Conservation (phyloP, 2,113 vertebrate species). For the Lamprotornis superbus region DNA sequence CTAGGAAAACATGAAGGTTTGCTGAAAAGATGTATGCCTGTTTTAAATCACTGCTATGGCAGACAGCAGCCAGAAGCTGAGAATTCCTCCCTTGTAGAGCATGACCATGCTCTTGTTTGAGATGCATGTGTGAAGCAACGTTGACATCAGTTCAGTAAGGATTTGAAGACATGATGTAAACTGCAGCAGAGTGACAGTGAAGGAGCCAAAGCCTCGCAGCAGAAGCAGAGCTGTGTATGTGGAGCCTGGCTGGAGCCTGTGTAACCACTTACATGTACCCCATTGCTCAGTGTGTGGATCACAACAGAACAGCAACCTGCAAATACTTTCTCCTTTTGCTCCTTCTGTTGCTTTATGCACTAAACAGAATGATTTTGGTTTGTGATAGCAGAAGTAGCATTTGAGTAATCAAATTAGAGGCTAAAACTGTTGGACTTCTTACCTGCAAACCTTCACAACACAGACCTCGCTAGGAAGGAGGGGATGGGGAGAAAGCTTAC, state of each 20-base stretch:
- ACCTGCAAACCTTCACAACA: neutral
- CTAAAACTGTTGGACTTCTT: neutral
- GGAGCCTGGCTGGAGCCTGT: neutral
- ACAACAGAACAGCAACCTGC: neutral
- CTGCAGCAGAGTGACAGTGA: neutral
- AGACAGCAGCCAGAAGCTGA: neutral
- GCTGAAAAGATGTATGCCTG: neutral
- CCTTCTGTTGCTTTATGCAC: neutral
- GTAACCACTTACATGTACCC: rapidly evolving
- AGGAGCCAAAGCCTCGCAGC: neutral
- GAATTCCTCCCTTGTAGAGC: neutral
- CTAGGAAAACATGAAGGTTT: neutral
- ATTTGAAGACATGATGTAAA: neutral
- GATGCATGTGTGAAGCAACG: neutral
- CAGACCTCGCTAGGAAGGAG: neutral
- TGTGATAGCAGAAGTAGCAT: neutral
- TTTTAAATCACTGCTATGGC: neutral
- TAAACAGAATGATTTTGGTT: neutral
- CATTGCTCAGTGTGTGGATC: neutral
- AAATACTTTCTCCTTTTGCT: neutral
- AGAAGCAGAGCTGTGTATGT: rapidly evolving
- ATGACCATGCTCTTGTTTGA: neutral
- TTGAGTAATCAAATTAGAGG: neutral
- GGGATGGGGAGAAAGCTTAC: neutral
- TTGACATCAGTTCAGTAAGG: neutral